These are phyloP conservation scores for Tetheella fluctuosa DNA, from an alignment of 2,888 invertebrate genomes.

Conservation along the genomic window DNA sequence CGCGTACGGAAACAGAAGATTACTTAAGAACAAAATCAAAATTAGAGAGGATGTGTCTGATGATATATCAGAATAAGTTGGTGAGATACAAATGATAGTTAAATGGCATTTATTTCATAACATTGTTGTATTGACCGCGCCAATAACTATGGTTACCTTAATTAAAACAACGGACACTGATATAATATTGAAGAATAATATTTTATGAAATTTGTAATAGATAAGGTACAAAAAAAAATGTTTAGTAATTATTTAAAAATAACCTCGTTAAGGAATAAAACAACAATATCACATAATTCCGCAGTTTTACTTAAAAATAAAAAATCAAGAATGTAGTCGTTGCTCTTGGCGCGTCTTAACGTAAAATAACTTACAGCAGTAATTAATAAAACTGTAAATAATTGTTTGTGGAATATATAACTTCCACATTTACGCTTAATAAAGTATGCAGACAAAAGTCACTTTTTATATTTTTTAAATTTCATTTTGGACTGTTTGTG, in stretches of 20 bases:
- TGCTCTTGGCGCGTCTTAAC: not conserved
- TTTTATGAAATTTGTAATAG: too few relatives aligned
- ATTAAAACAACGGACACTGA: too few relatives aligned
- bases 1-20: constrained; percentile 47
- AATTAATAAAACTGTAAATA: not conserved
- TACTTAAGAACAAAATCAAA: constrained; percentile 67
- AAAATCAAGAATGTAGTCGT: not conserved
- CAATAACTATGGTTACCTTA: not conserved
- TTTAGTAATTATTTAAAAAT: too few relatives aligned
- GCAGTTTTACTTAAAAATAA: not conserved
- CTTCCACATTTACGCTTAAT: constrained; percentile 52
- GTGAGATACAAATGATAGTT: not conserved
- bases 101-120: too few relatives aligned
- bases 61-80: constrained; percentile 62
- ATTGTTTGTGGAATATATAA: constrained; percentile 30
- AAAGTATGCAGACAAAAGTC: constrained; percentile 31
- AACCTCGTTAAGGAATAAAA: not conserved
- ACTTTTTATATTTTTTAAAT: constrained; percentile 59
- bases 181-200: too few relatives aligned
- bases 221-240: too few relatives aligned
- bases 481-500: constrained; percentile 60
- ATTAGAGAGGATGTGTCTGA: constrained; percentile 70
- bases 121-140: too few relatives aligned
- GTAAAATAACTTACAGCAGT: not conserved
- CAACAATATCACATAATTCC: not conserved